A percentile compares a stretch with the other conserved stretches of the same genome.
phyloP scores from a whole-genome alignment of 2,888 invertebrate species.

The Deroplatys truncata region DNA sequence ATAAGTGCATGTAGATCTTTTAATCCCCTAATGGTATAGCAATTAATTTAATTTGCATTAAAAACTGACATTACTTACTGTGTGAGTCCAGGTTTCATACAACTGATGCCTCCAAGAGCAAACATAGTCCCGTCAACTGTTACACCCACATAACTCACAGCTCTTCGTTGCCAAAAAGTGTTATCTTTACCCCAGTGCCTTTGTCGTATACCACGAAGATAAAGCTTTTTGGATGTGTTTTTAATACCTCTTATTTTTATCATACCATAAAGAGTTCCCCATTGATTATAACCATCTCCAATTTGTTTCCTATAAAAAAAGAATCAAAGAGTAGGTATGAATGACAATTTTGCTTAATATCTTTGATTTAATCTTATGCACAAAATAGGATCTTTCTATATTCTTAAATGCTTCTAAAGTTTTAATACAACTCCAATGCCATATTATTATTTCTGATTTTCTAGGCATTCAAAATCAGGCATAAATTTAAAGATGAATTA shows the following conservation, averaged over 20 bases:
- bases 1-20: too few species aligned
- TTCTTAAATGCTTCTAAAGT: too few species aligned
- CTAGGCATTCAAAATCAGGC: too few species aligned
- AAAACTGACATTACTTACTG: neutral
- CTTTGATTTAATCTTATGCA: too few species aligned
- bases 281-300: slow-evolving; percentile 56
- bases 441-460: too few species aligned
- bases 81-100: neutral
- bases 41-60: too few species aligned
- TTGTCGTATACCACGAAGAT: slow-evolving; percentile 52
- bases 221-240: slow-evolving; percentile 43
- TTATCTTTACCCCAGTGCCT: slow-evolving; percentile 45
- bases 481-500: too few species aligned
- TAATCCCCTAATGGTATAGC: too few species aligned
- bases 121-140: slow-evolving; percentile 12
- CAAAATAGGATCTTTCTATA: too few species aligned
- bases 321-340: neutral
- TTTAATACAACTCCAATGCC: too few species aligned
- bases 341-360: too few species aligned
- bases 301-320: slow-evolving; percentile 8
- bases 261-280: slow-evolving; percentile 58
- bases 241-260: slow-evolving; percentile 48
- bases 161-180: slow-evolving; percentile 38
- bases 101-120: neutral
- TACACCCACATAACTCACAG: neutral